Evolutionary conservation across 2,113 vertebrate species (phyloP).

Genomic region (Phaethon lepturus): DNA sequence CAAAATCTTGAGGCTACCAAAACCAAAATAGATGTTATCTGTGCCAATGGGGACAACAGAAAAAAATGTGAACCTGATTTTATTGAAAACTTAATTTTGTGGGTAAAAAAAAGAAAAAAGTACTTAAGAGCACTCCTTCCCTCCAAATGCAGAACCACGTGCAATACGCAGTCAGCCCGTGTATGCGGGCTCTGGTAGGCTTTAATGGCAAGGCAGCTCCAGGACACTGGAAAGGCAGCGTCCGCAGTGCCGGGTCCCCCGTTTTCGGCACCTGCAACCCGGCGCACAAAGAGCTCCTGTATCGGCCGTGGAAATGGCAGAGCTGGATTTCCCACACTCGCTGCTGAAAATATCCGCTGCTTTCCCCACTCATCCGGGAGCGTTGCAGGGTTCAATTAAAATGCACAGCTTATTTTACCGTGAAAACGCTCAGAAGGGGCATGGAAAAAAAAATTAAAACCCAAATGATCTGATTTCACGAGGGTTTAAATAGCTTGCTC

Average conservation of each 20-base stretch:
- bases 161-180: background rate
- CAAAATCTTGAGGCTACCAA: background rate
- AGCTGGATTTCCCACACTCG: background rate
- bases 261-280: background rate
- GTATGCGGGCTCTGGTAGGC: background rate
- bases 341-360: background rate
- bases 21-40: background rate
- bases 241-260: accelerated
- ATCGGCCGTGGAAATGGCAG: accelerated
- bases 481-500: background rate
- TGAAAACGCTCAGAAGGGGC: background rate
- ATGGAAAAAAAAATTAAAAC: background rate
- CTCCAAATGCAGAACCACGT: accelerated
- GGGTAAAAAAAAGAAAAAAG: no score
- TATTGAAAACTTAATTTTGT: background rate
- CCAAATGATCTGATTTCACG: conserved; percentile 30
- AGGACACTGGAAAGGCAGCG: accelerated
- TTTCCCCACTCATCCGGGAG: accelerated
- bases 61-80: background rate
- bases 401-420: background rate
- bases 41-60: background rate
- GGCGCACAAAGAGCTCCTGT: background rate
- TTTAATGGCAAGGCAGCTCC: background rate
- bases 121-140: background rate
- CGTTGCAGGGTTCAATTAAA: background rate